Percentiles rank a stretch among this genome's conserved stretches.
These are phyloP conservation scores for Pseudeuparius sepicola DNA, from an alignment of 2,888 invertebrate genomes.

Conservation along the genomic window DNA sequence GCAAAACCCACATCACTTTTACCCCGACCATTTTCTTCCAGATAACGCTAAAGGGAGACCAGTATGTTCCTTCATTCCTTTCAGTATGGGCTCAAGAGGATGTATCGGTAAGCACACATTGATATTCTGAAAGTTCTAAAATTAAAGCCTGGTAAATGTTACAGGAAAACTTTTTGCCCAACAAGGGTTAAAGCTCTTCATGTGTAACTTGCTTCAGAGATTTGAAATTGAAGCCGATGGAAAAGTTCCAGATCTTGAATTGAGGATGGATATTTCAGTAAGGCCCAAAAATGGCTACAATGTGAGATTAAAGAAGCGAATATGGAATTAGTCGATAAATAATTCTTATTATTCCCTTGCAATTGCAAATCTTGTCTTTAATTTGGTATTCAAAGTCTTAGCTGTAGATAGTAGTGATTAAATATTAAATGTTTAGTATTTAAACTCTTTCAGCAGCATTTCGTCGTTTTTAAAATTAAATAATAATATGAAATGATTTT, in stretches of 20 bases:
- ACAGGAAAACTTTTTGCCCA: slow-evolving; percentile 30
- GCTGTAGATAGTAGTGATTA: no score
- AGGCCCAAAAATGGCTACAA: slow-evolving; percentile 28
- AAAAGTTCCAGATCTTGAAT: slow-evolving; percentile 28
- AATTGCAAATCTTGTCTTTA: no score
- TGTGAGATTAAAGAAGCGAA: slow-evolving; percentile 26
- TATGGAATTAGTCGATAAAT: slow-evolving; percentile 18
- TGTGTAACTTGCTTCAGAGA: slow-evolving; percentile 27
- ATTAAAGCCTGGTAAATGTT: no score
- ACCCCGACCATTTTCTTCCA: slow-evolving; percentile 28
- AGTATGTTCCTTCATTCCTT: slow-evolving; percentile 25
- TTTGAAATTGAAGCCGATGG: slow-evolving; percentile 31
- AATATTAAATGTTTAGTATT: no score
- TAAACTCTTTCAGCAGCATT: no score
- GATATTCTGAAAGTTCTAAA: no score
- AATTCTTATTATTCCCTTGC: no score
- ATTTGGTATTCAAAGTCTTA: no score
- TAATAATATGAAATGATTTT: no score
- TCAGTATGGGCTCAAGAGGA: slow-evolving; percentile 26
- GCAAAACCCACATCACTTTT: slow-evolving; percentile 26
- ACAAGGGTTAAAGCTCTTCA: slow-evolving; percentile 25
- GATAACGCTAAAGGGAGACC: slow-evolving; percentile 21
- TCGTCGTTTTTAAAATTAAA: no score
- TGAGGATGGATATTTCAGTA: slow-evolving; percentile 28
- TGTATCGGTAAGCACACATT: slow-evolving; percentile 23